A percentile compares a stretch with the other conserved stretches of the same genome.
Evolutionary conservation across 92 coral and sea anemone genomes (phyloP).

Genomic region (Porites rus): DNA sequence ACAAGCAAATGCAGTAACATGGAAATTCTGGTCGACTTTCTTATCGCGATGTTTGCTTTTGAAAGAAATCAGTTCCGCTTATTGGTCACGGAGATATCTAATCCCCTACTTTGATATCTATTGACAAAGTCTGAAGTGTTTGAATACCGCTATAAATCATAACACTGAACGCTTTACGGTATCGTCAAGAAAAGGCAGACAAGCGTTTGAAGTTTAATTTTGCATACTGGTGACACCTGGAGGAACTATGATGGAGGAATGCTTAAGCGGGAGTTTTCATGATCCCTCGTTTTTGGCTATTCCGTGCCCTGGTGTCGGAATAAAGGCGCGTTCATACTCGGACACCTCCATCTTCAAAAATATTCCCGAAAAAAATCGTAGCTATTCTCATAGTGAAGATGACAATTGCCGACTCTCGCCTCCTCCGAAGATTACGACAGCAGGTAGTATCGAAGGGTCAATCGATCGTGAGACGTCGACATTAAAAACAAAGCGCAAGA

Average conservation of each 20-base stretch:
- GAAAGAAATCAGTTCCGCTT: conserved; percentile 10
- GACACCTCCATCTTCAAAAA: conserved; percentile 70
- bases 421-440: neutral
- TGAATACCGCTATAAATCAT: conserved; percentile 29
- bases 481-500: conserved; percentile 33
- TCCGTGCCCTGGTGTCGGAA: conserved; percentile 17
- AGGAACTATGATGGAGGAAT: conserved; percentile 13
- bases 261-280: neutral
- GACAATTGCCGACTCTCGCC: conserved; percentile 30
- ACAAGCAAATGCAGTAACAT: neutral
- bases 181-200: conserved; percentile 9
- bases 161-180: conserved; percentile 11
- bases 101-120: conserved; percentile 37
- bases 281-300: conserved; percentile 14
- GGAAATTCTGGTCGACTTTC: neutral
- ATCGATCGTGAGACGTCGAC: conserved; percentile 3
- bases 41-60: conserved; percentile 14
- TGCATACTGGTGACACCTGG: conserved; percentile 17
- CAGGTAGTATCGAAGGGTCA: conserved; percentile 15
- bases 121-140: conserved; percentile 45
- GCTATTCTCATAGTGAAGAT: conserved; percentile 19
- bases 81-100: conserved; percentile 23
- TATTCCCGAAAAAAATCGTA: conserved; percentile 46
- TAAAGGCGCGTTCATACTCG: conserved; percentile 66
- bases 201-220: conserved; percentile 5